These are phyloP conservation scores for Daubentonia madagascariensis DNA, from an alignment of 2,113 vertebrate species.

Conservation along the genomic window DNA sequence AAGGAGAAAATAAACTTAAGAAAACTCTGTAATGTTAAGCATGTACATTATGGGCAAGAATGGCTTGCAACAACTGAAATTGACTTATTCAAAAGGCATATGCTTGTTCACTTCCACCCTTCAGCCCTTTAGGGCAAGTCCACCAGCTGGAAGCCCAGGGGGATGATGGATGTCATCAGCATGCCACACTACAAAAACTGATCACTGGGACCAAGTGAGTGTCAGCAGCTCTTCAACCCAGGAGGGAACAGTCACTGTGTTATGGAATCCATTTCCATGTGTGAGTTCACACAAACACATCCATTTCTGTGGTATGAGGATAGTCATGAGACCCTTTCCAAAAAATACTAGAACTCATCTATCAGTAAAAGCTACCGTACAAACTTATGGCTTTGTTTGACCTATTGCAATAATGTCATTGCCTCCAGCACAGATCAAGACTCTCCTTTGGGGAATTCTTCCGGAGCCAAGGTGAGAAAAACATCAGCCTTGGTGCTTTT, in stretches of 20 bases:
- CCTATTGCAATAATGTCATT: background rate
- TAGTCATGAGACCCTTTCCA: background rate
- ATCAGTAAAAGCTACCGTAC: background rate
- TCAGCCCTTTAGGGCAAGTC: constrained; percentile 73
- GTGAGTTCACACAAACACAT: background rate
- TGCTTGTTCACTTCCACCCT: background rate
- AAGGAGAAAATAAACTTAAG: background rate
- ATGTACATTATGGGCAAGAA: background rate
- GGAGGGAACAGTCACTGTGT: background rate
- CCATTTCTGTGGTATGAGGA: background rate
- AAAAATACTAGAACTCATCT: background rate
- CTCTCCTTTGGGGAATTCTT: background rate
- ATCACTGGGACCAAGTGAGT: constrained; percentile 82
- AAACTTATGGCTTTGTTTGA: background rate
- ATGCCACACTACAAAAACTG: constrained; percentile 84
- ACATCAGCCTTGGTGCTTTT: background rate
- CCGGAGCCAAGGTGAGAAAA: background rate
- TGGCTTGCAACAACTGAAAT: background rate
- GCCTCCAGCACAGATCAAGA: background rate
- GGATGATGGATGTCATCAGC: constrained; percentile 81
- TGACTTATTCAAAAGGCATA: background rate
- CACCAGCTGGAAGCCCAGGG: constrained; percentile 77
- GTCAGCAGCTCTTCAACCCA: rapidly evolving
- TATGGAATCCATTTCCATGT: background rate
- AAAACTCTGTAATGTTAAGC: background rate